Evolutionary conservation across 2,113 vertebrate genomes (phyloP), one percentile per base, ranked within the genome.

Genomic region (Oxyruncus cristatus): DNA sequence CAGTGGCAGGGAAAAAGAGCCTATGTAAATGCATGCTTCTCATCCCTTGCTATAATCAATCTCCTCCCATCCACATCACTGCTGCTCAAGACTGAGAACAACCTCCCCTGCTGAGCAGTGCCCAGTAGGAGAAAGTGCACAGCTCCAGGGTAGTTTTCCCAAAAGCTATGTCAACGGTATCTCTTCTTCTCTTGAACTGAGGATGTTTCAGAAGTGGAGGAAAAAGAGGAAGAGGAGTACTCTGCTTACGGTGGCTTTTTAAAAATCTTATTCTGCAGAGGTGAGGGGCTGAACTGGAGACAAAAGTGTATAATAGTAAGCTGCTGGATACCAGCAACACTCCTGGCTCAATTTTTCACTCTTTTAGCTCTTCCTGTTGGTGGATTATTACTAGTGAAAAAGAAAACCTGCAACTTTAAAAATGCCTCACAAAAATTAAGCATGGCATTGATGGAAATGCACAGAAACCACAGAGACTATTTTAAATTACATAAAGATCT

Each of bases 41-140:
- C 71, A 44, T 44, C 84, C 44, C 35, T 80, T 66, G 80, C 77
- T 92, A 11, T 50, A 76, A 76, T 59, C 77, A 73, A 3, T 63
- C 87, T 71, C 79, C 65, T 66, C 73, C 63, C 85, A 18, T 33
- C 35, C 20, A 42, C 70, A 27, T 11, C 47, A 46, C 52, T 17
- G 47, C 81, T 27, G 68, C 74, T 82, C 5, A 1, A 32, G 42
- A 53, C 89, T n/a, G 39, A 91, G 94, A 88, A 39, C 75, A 77
- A 33, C 41, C 70, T 78, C 70, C 67, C 18, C 35, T 23, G 46
- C 75, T 22, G 21, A 71, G 78, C 50, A 11, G 63, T 79, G 95
- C 90, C 95, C 90, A 93, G 63, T 83, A 78, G 90, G 92, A 95
- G 65, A 92, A 96, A 86, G 92, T 88, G 82, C 88, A 94, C 19